phyloP scores from a whole-genome alignment of 2,797 vertebrate genomes.

The Tamandua tetradactyla region DNA sequence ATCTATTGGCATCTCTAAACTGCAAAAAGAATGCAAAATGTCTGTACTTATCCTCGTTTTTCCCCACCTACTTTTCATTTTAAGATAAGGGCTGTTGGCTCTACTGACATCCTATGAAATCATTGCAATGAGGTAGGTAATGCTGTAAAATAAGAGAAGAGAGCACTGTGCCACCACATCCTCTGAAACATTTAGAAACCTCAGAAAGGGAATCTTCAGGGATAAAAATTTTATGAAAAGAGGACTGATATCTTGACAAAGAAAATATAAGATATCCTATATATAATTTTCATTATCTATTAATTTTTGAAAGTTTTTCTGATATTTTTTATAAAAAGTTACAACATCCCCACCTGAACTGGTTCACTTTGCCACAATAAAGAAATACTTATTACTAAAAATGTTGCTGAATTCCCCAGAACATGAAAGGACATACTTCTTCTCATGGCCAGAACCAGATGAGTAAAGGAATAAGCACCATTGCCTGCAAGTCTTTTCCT shows the following conservation, averaged over 20 bases:
- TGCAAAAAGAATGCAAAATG: background rate
- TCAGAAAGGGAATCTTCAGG: background rate
- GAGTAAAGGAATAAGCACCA: slow-evolving; percentile 71
- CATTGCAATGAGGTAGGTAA: background rate
- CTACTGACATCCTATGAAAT: background rate
- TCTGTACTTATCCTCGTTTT: background rate
- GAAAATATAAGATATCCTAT: background rate
- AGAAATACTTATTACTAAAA: slow-evolving; percentile 6
- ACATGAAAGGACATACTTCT: slow-evolving; percentile 55
- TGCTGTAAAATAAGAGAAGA: background rate
- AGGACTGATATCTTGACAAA: background rate
- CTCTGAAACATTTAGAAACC: background rate
- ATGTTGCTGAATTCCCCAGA: background rate
- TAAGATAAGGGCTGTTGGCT: background rate
- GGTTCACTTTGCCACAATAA: background rate
- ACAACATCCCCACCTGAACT: background rate
- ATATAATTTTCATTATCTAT: background rate
- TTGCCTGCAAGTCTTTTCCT: slow-evolving; percentile 72
- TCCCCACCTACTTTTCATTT: background rate
- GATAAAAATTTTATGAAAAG: background rate
- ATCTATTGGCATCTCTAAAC: background rate
- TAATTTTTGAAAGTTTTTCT: background rate
- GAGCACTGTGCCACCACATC: background rate
- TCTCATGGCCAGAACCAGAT: slow-evolving; percentile 62
- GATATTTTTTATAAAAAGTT: background rate